Evolutionary conservation across 2,797 vertebrate genomes (phyloP).

Genomic region (Nannoperca australis): DNA sequence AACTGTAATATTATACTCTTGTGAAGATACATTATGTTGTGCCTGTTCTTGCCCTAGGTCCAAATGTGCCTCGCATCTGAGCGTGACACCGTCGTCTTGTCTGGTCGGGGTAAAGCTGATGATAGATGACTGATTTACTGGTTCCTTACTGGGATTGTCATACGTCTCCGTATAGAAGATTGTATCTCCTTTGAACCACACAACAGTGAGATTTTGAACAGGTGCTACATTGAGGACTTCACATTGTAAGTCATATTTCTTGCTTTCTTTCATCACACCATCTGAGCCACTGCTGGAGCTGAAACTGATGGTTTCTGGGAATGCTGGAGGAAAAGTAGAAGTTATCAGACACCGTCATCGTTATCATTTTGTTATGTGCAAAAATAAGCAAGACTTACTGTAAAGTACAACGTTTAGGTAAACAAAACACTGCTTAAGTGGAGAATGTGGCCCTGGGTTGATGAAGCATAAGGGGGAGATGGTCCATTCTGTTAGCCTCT

Average conservation of each 20-base stretch:
- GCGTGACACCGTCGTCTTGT: constrained; percentile 50
- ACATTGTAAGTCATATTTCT: constrained; percentile 60
- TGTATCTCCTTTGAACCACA: constrained; percentile 67
- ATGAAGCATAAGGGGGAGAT: not conserved
- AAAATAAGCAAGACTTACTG: constrained; percentile 66
- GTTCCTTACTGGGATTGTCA: fast-evolving
- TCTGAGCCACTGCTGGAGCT: not conserved
- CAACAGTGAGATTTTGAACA: constrained; percentile 60
- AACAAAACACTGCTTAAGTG: fast-evolving
- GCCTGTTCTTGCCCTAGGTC: constrained; percentile 72
- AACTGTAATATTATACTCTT: constrained; percentile 36
- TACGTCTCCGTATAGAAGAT: fast-evolving
- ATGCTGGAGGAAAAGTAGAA: constrained; percentile 60
- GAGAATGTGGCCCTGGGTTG: fast-evolving
- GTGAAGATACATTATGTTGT: constrained; percentile 37
- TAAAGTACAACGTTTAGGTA: constrained; percentile 38
- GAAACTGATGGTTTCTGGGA: constrained; percentile 70
- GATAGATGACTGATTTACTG: not conserved
- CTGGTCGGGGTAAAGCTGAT: constrained; percentile 41
- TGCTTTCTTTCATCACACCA: constrained; percentile 37
- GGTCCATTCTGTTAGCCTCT: constrained; percentile 10
- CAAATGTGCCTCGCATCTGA: constrained; percentile 78
- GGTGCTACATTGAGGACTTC: constrained; percentile 71
- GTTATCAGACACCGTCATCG: constrained; percentile 7
- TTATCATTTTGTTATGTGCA: not conserved